These are phyloP conservation scores for Acleris literana DNA, from an alignment of 2,888 invertebrate genomes.

Conservation along the genomic window DNA sequence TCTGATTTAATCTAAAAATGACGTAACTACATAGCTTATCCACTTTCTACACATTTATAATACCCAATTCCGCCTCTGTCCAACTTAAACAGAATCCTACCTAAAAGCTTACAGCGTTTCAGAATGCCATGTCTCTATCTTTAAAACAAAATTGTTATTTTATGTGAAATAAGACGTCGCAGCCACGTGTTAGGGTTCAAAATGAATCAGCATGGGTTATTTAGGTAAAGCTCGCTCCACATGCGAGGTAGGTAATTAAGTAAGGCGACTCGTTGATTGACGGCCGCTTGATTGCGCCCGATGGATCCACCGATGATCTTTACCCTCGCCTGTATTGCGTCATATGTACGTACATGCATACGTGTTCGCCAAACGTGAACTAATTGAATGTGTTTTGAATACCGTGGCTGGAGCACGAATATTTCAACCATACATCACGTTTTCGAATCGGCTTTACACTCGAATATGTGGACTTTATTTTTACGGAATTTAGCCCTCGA, in stretches of 20 bases:
- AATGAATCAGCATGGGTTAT: neutral
- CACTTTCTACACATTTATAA: conserved; percentile 9
- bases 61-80: too few relatives aligned
- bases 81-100: conserved; percentile 1
- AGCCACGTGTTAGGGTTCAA: neutral
- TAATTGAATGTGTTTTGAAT: conserved; percentile 26
- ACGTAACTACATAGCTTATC: conserved; percentile 15
- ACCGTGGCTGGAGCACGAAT: neutral
- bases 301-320: conserved; percentile 35
- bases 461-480: too few relatives aligned
- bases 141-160: neutral
- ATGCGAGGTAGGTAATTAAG: conserved; percentile 40
- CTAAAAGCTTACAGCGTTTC: neutral
- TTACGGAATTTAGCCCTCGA: too few relatives aligned
- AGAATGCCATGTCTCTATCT: neutral
- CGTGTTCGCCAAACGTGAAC: neutral
- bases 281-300: conserved; percentile 40
- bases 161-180: neutral
- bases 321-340: conserved; percentile 25
- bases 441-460: too few relatives aligned
- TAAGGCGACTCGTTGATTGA: conserved; percentile 41
- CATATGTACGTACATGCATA: conserved; percentile 10
- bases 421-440: too few relatives aligned
- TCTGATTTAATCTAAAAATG: too few relatives aligned
- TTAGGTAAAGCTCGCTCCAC: conserved; percentile 28